Evolutionary conservation across 2,113 vertebrate species (phyloP).

Genomic region (Calyptommatus sinebrachiatus): DNA sequence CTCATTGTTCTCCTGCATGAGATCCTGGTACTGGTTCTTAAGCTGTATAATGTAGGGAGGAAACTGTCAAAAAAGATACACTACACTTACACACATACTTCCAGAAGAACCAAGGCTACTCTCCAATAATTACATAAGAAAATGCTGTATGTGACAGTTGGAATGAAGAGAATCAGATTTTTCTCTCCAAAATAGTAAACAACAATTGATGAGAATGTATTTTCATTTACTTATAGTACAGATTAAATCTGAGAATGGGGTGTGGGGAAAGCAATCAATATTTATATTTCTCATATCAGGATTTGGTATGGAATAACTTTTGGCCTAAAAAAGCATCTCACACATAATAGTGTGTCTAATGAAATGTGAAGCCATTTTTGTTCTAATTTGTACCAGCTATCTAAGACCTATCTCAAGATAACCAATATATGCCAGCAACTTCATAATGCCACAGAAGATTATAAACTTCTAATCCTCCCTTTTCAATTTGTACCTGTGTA

Average conservation of each 20-base stretch:
- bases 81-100: no score
- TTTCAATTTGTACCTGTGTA: neutral
- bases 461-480: neutral
- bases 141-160: neutral
- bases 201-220: neutral
- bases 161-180: neutral
- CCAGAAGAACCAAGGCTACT: neutral
- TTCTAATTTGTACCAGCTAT: conserved; percentile 1
- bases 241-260: neutral
- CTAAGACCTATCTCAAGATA: neutral
- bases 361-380: conserved; percentile 6
- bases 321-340: neutral
- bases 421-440: neutral
- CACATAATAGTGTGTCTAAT: neutral
- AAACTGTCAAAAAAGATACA: no score
- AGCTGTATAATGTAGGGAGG: no score
- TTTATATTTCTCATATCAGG: neutral
- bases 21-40: no score
- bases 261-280: neutral
- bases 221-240: neutral
- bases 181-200: no score
- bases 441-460: neutral
- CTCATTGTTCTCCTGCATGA: no score
- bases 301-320: neutral
- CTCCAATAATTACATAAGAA: neutral